Evolutionary conservation across 2,113 vertebrate species (phyloP), one percentile per base, ranked within the genome.

Genomic region (Antennarius striatus): DNA sequence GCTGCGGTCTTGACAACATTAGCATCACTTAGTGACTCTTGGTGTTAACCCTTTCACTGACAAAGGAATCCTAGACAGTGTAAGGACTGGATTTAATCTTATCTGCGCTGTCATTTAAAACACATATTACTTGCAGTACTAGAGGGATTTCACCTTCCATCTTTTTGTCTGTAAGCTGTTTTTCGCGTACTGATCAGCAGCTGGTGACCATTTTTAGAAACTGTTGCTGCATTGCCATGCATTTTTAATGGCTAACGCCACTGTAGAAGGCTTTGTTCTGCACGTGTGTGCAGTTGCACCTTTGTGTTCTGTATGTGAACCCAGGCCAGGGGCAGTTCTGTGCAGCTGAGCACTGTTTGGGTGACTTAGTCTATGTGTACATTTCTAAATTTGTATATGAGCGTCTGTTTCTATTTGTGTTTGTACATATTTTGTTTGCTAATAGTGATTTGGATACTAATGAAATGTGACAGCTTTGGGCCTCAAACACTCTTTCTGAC

Each of bases 141-240:
- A 22, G 22, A 61, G 43, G 17, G 36, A 51, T 75, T 57, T 36
- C 71, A 43, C 45, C 3, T 60, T 50, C 39, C 17, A 4, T 60
- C 42, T 65, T 13, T 4, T 11, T 65, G 39, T 53, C 30, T 1
- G 63, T 50, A 53, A 63, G 75, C 63, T 10, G 65, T 64, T 75
- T 61, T 70, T 58, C n/a, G 70, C 16, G 52, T 29, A 74, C 40
- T n/a, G 32, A 85, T 82, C 75, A 74, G 82, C 73, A 73, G 71
- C 83, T 43, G 65, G 16, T 85, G 78, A 78, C 86, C 82, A 77
- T 86, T 90, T 86, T 88, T 86, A 83, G 80, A 86, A 83, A 65
- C 83, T 89, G 88, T 89, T 90, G 87, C 90, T 92, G 90, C 90
- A 92, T 89, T 86, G 84, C 71, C 79, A 91, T 92, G 82, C 85